Conservation (phyloP, 2,888 invertebrate species). For the Caenorhabditis panamensis region DNA sequence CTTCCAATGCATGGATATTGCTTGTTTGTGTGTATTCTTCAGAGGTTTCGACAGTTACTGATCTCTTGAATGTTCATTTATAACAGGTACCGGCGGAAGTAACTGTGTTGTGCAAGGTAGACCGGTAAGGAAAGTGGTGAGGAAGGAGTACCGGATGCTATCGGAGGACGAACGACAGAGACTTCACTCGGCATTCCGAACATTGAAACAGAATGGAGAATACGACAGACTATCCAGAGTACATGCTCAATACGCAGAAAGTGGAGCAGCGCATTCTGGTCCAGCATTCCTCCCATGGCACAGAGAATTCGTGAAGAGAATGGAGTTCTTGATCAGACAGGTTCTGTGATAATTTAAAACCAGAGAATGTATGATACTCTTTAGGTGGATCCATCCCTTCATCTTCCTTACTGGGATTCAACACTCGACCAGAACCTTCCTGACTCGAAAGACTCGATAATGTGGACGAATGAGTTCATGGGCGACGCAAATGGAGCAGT, state of each 20-base stretch:
- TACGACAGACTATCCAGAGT: constrained; percentile 63
- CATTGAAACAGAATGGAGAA: constrained; percentile 62
- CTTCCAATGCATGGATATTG: constrained; percentile 68
- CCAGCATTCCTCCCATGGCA: constrained; percentile 69
- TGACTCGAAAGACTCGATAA: constrained; percentile 73
- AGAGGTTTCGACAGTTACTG: constrained; percentile 56
- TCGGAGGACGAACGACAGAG: constrained; percentile 67
- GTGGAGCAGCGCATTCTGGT: constrained; percentile 70
- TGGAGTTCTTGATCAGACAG: constrained; percentile 65
- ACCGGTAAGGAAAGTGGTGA: constrained; percentile 52
- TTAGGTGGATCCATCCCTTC: constrained; percentile 78
- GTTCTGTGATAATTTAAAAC: not conserved
- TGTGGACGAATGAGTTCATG: constrained; percentile 72
- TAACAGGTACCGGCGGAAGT: constrained; percentile 55
- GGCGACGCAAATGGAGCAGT: constrained; percentile 78
- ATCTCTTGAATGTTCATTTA: not conserved
- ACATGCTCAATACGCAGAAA: constrained; percentile 61
- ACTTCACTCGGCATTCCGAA: constrained; percentile 68
- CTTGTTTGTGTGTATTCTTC: constrained; percentile 67
- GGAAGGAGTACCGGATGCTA: constrained; percentile 73
- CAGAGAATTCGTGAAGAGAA: constrained; percentile 68
- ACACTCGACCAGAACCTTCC: constrained; percentile 80
- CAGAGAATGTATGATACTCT: not conserved
- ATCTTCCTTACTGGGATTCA: constrained; percentile 82
- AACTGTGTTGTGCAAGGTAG: constrained; percentile 64